These are phyloP conservation scores for Xerus rutilus DNA, from an alignment of 2,797 vertebrate genomes.

Conservation along the genomic window DNA sequence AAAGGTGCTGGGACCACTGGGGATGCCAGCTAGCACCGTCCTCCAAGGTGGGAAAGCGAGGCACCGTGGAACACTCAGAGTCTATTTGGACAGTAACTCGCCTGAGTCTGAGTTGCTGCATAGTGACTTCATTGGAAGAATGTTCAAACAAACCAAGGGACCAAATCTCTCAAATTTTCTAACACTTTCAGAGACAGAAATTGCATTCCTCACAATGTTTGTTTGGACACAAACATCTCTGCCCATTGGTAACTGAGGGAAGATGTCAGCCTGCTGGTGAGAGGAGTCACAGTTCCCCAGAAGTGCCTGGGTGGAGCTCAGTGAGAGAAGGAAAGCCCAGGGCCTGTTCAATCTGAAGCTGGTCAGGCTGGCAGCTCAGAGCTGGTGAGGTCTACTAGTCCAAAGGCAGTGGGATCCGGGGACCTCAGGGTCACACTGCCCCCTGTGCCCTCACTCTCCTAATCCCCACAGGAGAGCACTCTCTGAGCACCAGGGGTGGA, in stretches of 20 bases:
- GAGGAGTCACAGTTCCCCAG: not conserved
- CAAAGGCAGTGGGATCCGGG: not conserved
- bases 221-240: not conserved
- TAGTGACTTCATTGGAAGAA: not conserved
- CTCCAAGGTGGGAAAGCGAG: too few relatives aligned
- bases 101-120: not conserved
- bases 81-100: too few relatives aligned
- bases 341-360: not conserved
- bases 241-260: not conserved
- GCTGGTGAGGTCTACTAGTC: rapidly evolving
- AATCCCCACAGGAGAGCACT: not conserved
- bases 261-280: not conserved
- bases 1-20: not conserved
- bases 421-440: not conserved
- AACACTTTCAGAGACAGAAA: not conserved
- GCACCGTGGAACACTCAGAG: rapidly evolving
- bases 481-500: not conserved
- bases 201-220: not conserved
- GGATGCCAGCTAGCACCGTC: rapidly evolving
- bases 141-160: not conserved
- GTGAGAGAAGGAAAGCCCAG: not conserved
- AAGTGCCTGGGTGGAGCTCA: not conserved
- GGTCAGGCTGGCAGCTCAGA: not conserved
- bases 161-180: not conserved
- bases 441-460: not conserved